Conservation (phyloP, 1,140 invertebrate genomes). For the Ceratitis capitata region DNA sequence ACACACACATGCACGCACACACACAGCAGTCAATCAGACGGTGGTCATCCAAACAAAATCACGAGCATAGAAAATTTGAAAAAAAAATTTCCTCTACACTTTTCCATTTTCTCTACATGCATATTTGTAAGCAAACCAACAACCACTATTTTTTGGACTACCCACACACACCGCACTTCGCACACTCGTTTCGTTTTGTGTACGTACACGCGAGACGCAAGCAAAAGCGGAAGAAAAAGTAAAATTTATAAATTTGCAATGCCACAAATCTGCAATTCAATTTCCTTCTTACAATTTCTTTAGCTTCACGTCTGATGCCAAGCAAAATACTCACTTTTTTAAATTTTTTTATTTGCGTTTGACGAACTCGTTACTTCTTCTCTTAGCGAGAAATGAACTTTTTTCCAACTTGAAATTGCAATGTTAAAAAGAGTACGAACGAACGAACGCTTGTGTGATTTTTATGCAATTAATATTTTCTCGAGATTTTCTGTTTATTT, state of each 20-base stretch:
- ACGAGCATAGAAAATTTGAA: background rate
- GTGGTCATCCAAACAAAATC: background rate
- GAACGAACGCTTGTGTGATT: too few relatives aligned
- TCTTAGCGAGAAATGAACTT: background rate
- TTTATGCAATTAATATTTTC: background rate
- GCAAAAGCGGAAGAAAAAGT: background rate
- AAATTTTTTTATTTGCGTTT: background rate
- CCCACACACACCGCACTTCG: slow-evolving; percentile 16
- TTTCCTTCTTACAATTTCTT: background rate
- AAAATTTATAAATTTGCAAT: background rate
- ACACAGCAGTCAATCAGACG: too few relatives aligned
- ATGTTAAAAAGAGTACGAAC: background rate
- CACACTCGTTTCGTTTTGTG: background rate
- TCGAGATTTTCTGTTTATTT: background rate
- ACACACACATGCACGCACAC: background rate
- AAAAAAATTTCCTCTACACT: background rate
- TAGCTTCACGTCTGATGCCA: background rate
- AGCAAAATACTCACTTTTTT: slow-evolving; percentile 15
- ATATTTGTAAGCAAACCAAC: background rate
- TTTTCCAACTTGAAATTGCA: background rate
- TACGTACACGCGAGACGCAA: background rate
- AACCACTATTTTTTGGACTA: too few relatives aligned
- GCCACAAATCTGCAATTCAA: background rate
- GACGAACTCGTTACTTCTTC: background rate
- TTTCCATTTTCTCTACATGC: background rate